These are phyloP conservation scores for Hexactinellida sp. DNA, from an alignment of 37 sponge, comb jelly and placozoan genomes.

Conservation along the genomic window DNA sequence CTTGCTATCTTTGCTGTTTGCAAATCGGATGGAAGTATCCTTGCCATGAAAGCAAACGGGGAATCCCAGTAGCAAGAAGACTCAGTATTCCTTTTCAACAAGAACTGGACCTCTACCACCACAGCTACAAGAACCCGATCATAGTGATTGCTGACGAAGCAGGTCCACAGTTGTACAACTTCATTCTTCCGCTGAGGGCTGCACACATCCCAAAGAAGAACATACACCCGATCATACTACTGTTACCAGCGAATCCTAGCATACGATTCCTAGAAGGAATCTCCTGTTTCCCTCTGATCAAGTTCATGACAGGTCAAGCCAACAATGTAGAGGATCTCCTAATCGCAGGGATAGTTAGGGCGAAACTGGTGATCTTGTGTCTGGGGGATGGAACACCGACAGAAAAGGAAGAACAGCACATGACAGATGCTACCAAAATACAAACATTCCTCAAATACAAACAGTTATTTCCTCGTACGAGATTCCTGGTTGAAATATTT, in stretches of 20 bases:
- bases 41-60: neutral
- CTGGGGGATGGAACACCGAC: slow-evolving; percentile 1
- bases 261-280: slow-evolving; percentile 26
- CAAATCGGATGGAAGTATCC: neutral
- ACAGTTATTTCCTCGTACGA: neutral
- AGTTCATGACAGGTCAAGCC: slow-evolving; percentile 29
- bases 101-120: neutral
- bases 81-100: slow-evolving; percentile 4
- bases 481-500: neutral
- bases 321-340: slow-evolving; percentile 34
- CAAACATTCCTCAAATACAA: neutral
- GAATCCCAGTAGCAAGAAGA: neutral
- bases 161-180: slow-evolving; percentile 32
- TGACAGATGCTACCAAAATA: slow-evolving; percentile 50
- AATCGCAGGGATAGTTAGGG: slow-evolving; percentile 44
- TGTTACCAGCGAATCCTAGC: slow-evolving; percentile 36
- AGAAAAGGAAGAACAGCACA: slow-evolving; percentile 27
- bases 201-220: slow-evolving; percentile 25
- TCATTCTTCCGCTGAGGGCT: slow-evolving; percentile 51
- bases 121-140: neutral
- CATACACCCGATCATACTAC: slow-evolving; percentile 39
- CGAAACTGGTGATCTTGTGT: slow-evolving; percentile 31
- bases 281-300: slow-evolving; percentile 45
- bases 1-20: neutral
- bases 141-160: slow-evolving; percentile 36